phyloP scores from a whole-genome alignment of 2,888 invertebrate genomes.

The Apamea anceps region DNA sequence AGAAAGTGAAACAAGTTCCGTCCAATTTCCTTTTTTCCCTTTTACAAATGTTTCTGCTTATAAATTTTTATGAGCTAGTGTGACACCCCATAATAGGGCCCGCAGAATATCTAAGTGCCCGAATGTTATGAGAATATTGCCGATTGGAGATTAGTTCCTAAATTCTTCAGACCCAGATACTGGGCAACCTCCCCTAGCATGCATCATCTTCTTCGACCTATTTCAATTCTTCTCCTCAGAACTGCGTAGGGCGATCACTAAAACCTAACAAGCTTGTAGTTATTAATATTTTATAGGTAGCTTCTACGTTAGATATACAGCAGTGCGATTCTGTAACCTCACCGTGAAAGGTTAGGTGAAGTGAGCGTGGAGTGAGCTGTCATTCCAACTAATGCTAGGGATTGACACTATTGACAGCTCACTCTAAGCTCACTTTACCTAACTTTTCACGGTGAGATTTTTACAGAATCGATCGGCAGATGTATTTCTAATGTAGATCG shows the following conservation, averaged over 20 bases:
- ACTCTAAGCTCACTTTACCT: no score
- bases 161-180: background rate
- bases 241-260: background rate
- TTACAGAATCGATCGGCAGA: no score
- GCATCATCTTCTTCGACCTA: background rate
- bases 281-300: background rate
- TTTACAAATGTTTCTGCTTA: background rate
- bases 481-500: background rate
- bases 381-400: no score
- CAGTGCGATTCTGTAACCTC: no score
- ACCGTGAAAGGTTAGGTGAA: no score
- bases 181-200: background rate
- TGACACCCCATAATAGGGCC: background rate
- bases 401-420: no score
- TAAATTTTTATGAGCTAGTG: no score
- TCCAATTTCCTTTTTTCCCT: background rate
- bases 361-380: no score
- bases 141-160: background rate
- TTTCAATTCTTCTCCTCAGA: background rate
- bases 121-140: background rate
- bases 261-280: background rate
- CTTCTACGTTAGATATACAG: no score
- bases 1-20: conserved; percentile 5
- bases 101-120: background rate
- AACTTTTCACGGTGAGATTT: no score